These are phyloP conservation scores for Lypha dubia DNA, from an alignment of 2,888 invertebrate species.

Conservation along the genomic window DNA sequence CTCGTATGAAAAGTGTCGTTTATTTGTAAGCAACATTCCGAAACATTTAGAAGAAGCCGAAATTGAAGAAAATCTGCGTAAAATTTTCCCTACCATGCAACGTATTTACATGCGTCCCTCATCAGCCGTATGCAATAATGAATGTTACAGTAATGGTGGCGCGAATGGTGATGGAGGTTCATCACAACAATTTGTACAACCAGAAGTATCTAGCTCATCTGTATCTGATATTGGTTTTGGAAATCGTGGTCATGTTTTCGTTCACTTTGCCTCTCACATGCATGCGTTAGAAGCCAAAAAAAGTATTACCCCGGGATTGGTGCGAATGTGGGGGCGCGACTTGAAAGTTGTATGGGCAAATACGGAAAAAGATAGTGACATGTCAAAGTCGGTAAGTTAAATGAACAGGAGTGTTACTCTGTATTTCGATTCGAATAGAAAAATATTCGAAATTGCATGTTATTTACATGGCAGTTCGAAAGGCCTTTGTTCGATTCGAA, in stretches of 20 bases:
- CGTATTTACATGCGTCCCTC: conserved; percentile 73
- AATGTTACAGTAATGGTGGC: not conserved
- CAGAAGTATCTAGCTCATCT: not conserved
- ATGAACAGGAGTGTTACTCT: too few relatives aligned
- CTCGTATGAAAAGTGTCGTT: conserved; percentile 78
- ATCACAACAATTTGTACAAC: not conserved
- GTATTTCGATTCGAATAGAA: too few relatives aligned
- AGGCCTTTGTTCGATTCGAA: too few relatives aligned
- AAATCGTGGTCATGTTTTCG: conserved; percentile 78
- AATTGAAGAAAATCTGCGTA: conserved; percentile 75
- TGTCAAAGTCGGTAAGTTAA: conserved; percentile 73
- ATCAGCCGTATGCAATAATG: conserved; percentile 12
- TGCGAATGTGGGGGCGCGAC: conserved; percentile 77
- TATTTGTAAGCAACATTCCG: conserved; percentile 79
- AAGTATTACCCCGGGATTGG: conserved; percentile 75
- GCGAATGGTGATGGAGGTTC: not conserved
- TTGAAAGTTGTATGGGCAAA: conserved; percentile 80
- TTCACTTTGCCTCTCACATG: conserved; percentile 77
- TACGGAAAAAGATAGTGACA: conserved; percentile 74
- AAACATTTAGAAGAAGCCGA: conserved; percentile 75
- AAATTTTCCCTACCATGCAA: conserved; percentile 76
- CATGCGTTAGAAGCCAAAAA: conserved; percentile 78
- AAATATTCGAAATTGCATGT: too few relatives aligned
- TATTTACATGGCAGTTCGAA: too few relatives aligned
- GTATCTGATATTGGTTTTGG: conserved; percentile 34